Conservation (phyloP, 1,140 invertebrate genomes). For the Magallana gigas region DNA sequence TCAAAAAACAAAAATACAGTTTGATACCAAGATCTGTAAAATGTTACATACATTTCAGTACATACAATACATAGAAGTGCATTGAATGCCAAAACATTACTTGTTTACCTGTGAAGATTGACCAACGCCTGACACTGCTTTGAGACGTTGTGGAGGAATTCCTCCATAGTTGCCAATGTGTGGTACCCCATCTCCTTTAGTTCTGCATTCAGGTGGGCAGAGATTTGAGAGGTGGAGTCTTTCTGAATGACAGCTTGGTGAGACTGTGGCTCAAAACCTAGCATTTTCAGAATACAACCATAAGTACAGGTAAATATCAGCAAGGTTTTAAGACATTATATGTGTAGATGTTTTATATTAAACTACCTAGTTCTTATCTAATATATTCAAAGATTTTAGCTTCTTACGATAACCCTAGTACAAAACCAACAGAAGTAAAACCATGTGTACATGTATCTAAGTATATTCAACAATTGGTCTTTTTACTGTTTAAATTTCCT, state of each 20-base stretch:
- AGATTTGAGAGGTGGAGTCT: constrained; percentile 50
- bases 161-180: constrained; percentile 91
- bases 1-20: not conserved
- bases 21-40: too few species aligned
- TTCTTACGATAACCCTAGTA: too few species aligned
- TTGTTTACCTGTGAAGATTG: constrained; percentile 56
- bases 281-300: not conserved
- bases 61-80: not conserved
- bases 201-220: constrained; percentile 61
- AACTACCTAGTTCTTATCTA: too few species aligned
- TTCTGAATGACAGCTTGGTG: constrained; percentile 59
- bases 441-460: too few species aligned
- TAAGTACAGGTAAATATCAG: too few species aligned
- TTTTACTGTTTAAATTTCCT: too few species aligned
- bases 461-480: too few species aligned
- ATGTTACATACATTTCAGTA: not conserved
- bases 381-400: too few species aligned
- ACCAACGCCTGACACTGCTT: constrained; percentile 85
- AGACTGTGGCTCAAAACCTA: constrained; percentile 68
- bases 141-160: constrained; percentile 89
- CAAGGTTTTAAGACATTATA: too few species aligned
- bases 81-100: too few species aligned
- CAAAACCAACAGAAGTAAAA: too few species aligned
- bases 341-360: too few species aligned
- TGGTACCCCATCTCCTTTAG: constrained; percentile 83